Evolutionary conservation across 1,140 invertebrate genomes (phyloP).

Genomic region (Stenopsyche tienmushanensis): DNA sequence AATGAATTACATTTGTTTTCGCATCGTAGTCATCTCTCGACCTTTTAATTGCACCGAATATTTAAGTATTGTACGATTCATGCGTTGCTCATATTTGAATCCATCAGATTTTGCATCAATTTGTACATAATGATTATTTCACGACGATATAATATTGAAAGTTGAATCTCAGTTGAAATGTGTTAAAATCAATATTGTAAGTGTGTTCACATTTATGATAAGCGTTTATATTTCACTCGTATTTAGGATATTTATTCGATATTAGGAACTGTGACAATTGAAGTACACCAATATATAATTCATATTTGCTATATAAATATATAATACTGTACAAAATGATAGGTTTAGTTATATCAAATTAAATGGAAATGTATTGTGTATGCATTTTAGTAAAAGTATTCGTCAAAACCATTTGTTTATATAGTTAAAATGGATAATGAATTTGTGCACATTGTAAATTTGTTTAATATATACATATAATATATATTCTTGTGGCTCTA

Average conservation of each 20-base stretch:
- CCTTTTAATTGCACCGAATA: too few relatives aligned
- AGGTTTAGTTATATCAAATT: too few relatives aligned
- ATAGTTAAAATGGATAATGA: too few relatives aligned
- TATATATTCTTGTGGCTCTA: not conserved
- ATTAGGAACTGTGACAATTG: conserved; percentile 20
- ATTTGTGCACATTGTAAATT: not conserved
- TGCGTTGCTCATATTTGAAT: too few relatives aligned
- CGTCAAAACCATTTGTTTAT: too few relatives aligned
- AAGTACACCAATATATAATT: conserved; percentile 22
- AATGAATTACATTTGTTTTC: too few relatives aligned
- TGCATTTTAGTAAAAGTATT: not conserved
- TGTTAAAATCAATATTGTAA: conserved; percentile 19
- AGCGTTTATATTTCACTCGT: conserved; percentile 6
- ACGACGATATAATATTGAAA: too few relatives aligned
- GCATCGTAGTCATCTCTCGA: too few relatives aligned
- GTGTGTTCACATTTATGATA: conserved; percentile 16
- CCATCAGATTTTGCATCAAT: too few relatives aligned
- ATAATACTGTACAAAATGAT: conserved; percentile 6
- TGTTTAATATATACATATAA: not conserved
- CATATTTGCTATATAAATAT: conserved; percentile 1
- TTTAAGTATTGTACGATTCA: too few relatives aligned
- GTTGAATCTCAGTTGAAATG: conserved; percentile 14
- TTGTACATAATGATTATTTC: too few relatives aligned
- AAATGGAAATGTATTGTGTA: too few relatives aligned
- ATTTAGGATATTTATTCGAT: conserved; percentile 6